Evolutionary conservation across 2,888 invertebrate genomes (phyloP), one percentile per base, ranked within the genome.

Genomic region (Orthonevra nobilis): DNA sequence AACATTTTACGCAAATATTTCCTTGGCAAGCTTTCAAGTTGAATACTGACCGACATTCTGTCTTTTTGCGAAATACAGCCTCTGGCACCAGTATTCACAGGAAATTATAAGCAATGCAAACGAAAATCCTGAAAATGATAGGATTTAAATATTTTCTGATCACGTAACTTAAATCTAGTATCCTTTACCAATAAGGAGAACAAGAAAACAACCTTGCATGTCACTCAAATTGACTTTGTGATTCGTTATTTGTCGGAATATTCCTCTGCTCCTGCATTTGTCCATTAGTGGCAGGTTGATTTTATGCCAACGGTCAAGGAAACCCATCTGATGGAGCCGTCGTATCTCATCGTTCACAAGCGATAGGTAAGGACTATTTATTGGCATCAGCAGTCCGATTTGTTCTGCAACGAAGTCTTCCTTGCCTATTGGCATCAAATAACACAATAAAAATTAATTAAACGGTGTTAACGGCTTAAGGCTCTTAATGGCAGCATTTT

Each of bases 151-250:
- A 23, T 23, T 23, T 23, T 23, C 3, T 23, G 3, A 23, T 4
- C 3, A 23, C 23, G 23, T n/a, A n/a, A n/a, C n/a, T n/a, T 2
- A 4, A 6, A 30, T 14, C 32, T 9, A 36, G 34, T 26, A 9
- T 3, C 5, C 17, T 15, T 86, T 90, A 95, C 96, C 96, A 58
- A 96, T 88, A 58, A 95, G 91, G 2, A 97, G 89, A 0, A 97
- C 93, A 83, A 96, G 94, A 89, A 97, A 97, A 19, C 96, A 96
- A 7, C 97, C 97, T 87, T 97, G 96, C 96, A 97, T 97, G 84
- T 97, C 97, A 54, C 93, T 92, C 82, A 97, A 90, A 86, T 96
- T 95, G 36, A 97, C 97, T 30, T 95, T 96, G 84, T 96, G 95
- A 85, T 95, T 96, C 75, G 93, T 93, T n/a, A 93, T 94, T 87